Evolutionary conservation across 2,888 invertebrate genomes (phyloP).

Genomic region (Therioaphis trifolii): DNA sequence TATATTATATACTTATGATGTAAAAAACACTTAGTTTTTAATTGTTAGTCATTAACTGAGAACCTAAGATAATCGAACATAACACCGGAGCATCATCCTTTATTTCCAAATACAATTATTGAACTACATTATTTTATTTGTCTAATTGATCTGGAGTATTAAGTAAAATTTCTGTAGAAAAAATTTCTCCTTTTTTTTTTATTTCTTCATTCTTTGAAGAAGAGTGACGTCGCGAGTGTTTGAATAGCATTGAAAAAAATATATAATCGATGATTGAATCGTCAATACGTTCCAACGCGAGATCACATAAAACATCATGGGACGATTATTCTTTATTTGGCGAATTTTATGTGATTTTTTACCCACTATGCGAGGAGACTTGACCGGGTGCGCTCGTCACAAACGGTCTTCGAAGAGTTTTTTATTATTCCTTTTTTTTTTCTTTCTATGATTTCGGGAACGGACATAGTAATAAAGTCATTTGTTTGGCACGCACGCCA

Average conservation of each 20-base stretch:
- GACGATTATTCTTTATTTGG: neutral
- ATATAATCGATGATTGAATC: neutral
- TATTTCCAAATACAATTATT: too few species aligned
- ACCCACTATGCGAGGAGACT: neutral
- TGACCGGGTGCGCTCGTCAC: neutral
- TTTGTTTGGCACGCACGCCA: constrained; percentile 31
- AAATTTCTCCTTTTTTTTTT: too few species aligned
- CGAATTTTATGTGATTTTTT: neutral
- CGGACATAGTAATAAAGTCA: neutral
- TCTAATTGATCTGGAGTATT: too few species aligned
- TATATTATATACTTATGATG: too few species aligned
- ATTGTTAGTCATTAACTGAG: too few species aligned
- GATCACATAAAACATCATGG: too few species aligned
- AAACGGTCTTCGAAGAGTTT: neutral
- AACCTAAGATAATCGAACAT: too few species aligned
- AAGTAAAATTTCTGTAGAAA: too few species aligned
- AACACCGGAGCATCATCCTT: too few species aligned
- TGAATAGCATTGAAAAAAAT: neutral
- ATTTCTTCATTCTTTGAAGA: too few species aligned
- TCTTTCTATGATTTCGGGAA: neutral
- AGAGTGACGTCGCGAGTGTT: neutral
- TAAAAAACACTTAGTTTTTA: too few species aligned
- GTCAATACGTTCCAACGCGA: neutral
- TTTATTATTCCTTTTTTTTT: neutral
- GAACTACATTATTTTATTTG: too few species aligned